Base-by-base conservation (phyloP, 2,888 invertebrate species). In the Pristionchus fissidentatus region DNA sequence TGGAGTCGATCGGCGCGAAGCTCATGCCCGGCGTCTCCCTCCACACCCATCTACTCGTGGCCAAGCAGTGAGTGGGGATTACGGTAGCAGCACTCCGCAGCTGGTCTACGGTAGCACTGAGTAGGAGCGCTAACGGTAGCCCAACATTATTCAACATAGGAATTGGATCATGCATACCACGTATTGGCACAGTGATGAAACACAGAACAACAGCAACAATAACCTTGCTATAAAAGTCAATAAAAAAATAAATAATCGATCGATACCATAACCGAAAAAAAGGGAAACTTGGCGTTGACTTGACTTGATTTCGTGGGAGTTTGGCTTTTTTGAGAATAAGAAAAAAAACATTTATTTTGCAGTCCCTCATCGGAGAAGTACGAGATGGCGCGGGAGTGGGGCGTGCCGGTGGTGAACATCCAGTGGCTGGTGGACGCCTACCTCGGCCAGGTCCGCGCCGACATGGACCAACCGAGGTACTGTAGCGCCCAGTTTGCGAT, bases 341-440 rank as follows among this genome's bases (percentile, higher is more conserved):
- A 19, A 49, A 15, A 49, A 49, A 49, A 49, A 49, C 19, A 49
- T 49, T 49, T 49, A 49, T 19, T 1, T 70, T 43, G 22, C 70
- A 70, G 70, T 43, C 70, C 70, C 10, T 70, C 70, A n/a, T 70
- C 70, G 70, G 80, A 60, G 35, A 98, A 98, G 93, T 96, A 95
- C 93, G 94, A 95, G 86, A 96, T 96, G 89, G 98, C 98, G 0
- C 95, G 96, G 78, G 97, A 97, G 92, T 97, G 97, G 96, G 95
- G 95, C 90, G 95, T 96, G 57, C 96, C 96, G 0, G 95, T 96
- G 1, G 97, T 98, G 0, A 98, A 97, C 92, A 88, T 85, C 81
- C 86, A 87, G 62, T 91, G 90, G 90, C 84, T 91, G 38, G 86
- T 85, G 7, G 89, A 90, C 55, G 60, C 86, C 3, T 91, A 91